Base-by-base conservation (phyloP, 2,888 invertebrate species). In the Pardosa pseudoannulata region DNA sequence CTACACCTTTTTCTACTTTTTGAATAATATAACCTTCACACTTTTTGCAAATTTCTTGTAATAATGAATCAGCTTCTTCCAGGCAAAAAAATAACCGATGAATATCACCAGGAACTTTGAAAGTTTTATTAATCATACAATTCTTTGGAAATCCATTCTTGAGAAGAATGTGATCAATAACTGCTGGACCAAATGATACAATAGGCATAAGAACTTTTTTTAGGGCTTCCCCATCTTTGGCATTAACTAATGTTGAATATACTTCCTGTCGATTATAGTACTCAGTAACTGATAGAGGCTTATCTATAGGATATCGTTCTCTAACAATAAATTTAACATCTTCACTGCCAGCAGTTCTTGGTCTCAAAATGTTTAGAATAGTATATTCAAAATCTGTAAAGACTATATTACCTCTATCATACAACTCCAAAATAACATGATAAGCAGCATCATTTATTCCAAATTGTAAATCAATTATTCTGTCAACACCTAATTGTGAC, bases 381-480 rank as follows among this genome's bases (percentile, higher is more conserved):
- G 94, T 95, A 93, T 96, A 95, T 89, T 97, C 94, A 90, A 94
- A 93, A 93, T 99, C 99, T 0, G 98, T 97, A 3, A 99, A 93
- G 78, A 99, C 94, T 19, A 99, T 95, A 92, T 99, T 99, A 76
- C 99, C 98, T 90, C 96, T 91, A 92, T 99, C 99, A 90, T 98
- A 99, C 28, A 99, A 92, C 91, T 99, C 99, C 76, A 99, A 91
- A 89, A 99, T 96, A 0, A 99, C 93, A 91, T 99, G 99, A 92
- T 98, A 98, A 0, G 98, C 92, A 13, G 89, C 89, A 74, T 90
- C 89, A 70, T 88, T 88, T 2, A 87, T 87, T 13, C 99, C 99
- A 92, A 99, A 99, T 92, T 98, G 97, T 71, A 99, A 92, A 92
- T 98, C 96, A 16, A 99, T 94, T 70, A 99, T 96, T 91, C 99